These are phyloP conservation scores for Microtus montanus DNA, from an alignment of 2,113 vertebrate species.

Conservation along the genomic window DNA sequence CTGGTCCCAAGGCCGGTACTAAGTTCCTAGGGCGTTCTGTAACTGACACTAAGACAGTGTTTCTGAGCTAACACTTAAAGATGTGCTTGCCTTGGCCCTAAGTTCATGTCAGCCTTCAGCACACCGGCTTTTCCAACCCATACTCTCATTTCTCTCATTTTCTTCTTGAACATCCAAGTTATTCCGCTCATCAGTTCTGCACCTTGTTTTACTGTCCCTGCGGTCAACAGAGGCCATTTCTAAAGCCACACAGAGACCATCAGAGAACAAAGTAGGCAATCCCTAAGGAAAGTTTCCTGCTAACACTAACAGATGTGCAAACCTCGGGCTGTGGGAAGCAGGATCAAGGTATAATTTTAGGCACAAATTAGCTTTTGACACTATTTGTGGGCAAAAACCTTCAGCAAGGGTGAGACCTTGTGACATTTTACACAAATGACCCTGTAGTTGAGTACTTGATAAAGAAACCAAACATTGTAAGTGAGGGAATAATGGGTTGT, in stretches of 20 bases:
- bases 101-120: conserved; percentile 33
- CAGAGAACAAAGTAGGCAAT: conserved; percentile 79
- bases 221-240: conserved; percentile 74
- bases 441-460: conserved; percentile 66
- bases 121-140: conserved; percentile 33
- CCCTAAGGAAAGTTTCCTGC: conserved; percentile 80
- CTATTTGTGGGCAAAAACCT: conserved; percentile 82
- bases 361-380: conserved; percentile 83
- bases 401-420: conserved; percentile 60
- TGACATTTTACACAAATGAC: conserved; percentile 70
- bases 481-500: conserved; percentile 59
- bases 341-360: conserved; percentile 78
- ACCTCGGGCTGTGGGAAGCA: conserved; percentile 79
- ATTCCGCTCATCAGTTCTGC: conserved; percentile 34
- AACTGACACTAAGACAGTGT: conserved; percentile 39
- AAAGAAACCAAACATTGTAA: conserved; percentile 59
- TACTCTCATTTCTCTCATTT: background rate
- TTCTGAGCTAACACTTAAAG: conserved; percentile 45
- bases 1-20: conserved; percentile 5
- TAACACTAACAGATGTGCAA: conserved; percentile 83
- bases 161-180: conserved; percentile 17
- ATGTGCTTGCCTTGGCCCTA: conserved; percentile 35
- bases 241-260: conserved; percentile 77
- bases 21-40: conserved; percentile 1
- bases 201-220: conserved; percentile 38